Evolutionary conservation across 2,888 invertebrate species (phyloP).

Genomic region (Temnothorax ravouxi): DNA sequence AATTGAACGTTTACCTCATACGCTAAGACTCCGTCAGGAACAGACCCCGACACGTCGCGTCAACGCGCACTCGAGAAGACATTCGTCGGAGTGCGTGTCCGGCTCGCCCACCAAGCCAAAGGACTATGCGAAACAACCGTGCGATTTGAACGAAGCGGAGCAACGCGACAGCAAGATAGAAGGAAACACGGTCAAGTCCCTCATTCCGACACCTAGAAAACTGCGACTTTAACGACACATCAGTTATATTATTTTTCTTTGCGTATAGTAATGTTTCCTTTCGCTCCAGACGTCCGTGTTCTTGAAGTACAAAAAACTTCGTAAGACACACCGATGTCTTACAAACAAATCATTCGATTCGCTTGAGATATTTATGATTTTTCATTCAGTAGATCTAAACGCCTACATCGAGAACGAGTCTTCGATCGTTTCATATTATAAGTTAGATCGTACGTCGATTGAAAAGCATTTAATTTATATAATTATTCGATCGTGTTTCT

Average conservation of each 20-base stretch:
- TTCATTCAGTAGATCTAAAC: neutral
- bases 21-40: slow-evolving; percentile 76
- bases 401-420: neutral
- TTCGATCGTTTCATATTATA: neutral
- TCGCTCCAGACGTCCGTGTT: slow-evolving; percentile 76
- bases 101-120: slow-evolving; percentile 49
- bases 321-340: slow-evolving; percentile 63
- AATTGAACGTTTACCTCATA: slow-evolving; percentile 74
- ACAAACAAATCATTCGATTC: slow-evolving; percentile 5
- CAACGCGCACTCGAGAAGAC: slow-evolving; percentile 60
- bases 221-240: slow-evolving; percentile 79
- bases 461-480: neutral
- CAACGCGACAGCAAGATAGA: slow-evolving; percentile 58
- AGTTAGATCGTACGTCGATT: neutral
- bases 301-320: slow-evolving; percentile 79
- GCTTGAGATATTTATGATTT: neutral
- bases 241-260: neutral
- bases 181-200: slow-evolving; percentile 70
- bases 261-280: neutral
- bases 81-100: slow-evolving; percentile 57
- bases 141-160: slow-evolving; percentile 50
- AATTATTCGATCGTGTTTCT: neutral
- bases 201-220: slow-evolving; percentile 76
- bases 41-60: slow-evolving; percentile 58
- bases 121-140: slow-evolving; percentile 31